Evolutionary conservation across 2,797 vertebrate genomes (phyloP).

Genomic region (Gallinago stenura): DNA sequence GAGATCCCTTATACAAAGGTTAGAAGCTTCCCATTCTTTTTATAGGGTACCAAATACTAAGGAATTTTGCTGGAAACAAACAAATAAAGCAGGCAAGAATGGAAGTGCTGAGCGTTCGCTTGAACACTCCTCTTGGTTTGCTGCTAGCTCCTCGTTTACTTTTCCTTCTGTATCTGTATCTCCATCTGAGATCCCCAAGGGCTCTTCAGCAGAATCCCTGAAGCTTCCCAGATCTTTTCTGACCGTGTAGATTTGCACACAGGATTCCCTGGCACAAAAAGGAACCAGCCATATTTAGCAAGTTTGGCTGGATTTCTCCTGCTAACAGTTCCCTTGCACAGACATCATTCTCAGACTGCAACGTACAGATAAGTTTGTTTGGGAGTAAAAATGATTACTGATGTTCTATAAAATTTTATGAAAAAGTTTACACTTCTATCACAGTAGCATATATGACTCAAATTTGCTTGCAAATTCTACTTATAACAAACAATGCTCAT

Average conservation of each 20-base stretch:
- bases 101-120: not conserved
- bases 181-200: not conserved
- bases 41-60: not conserved
- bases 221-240: not conserved
- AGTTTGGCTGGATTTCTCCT: not conserved
- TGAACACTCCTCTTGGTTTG: not conserved
- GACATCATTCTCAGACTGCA: not conserved
- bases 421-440: not conserved
- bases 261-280: not conserved
- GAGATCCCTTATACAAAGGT: not conserved
- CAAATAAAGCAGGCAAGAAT: not conserved
- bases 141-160: not conserved
- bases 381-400: not conserved
- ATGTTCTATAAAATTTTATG: not conserved
- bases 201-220: not conserved
- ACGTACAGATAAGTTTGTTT: not conserved
- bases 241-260: not conserved
- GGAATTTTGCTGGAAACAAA: not conserved
- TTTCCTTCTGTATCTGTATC: not conserved
- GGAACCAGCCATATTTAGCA: not conserved
- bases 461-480: not conserved
- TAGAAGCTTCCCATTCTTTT: not conserved
- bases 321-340: not conserved
- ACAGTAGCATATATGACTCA: not conserved
- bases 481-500: not conserved